A percentile compares a stretch with the other conserved stretches of the same genome.
phyloP scores from a whole-genome alignment of 2,888 invertebrate species.

The Eurytoma californica region DNA sequence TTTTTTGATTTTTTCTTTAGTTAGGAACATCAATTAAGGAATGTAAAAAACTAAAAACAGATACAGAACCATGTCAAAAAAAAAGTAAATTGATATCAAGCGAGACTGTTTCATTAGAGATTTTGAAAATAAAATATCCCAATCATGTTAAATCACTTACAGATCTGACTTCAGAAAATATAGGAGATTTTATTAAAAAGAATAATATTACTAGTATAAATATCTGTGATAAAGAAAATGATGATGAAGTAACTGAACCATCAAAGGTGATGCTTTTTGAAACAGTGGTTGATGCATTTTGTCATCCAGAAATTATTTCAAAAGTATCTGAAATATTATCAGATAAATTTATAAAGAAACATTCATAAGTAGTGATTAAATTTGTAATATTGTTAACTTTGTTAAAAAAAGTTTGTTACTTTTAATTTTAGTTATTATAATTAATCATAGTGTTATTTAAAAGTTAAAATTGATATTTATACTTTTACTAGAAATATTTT shows the following conservation, averaged over 20 bases:
- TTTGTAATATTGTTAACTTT: neutral
- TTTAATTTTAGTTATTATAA: neutral
- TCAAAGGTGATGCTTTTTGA: constrained; percentile 60
- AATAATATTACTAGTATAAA: constrained; percentile 61
- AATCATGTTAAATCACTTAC: constrained; percentile 56
- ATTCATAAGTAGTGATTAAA: neutral
- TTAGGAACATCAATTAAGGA: constrained; percentile 62
- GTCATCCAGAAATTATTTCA: constrained; percentile 79
- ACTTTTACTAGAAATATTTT: neutral
- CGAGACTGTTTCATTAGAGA: constrained; percentile 1
- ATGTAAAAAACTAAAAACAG: constrained; percentile 57
- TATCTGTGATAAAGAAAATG: constrained; percentile 4
- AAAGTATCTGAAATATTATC: constrained; percentile 72
- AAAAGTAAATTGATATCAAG: constrained; percentile 19
- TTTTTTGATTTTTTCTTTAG: constrained; percentile 56
- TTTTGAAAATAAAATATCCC: constrained; percentile 59
- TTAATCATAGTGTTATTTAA: neutral
- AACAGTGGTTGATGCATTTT: constrained; percentile 81
- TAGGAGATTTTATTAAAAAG: constrained; percentile 59
- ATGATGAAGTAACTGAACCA: constrained; percentile 15
- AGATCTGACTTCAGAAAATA: constrained; percentile 57
- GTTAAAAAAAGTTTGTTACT: neutral
- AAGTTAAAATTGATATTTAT: neutral
- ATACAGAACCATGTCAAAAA: constrained; percentile 28
- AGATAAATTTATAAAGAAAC: constrained; percentile 34